These are phyloP conservation scores for Dione juno DNA, from an alignment of 2,888 invertebrate species.

Conservation along the genomic window DNA sequence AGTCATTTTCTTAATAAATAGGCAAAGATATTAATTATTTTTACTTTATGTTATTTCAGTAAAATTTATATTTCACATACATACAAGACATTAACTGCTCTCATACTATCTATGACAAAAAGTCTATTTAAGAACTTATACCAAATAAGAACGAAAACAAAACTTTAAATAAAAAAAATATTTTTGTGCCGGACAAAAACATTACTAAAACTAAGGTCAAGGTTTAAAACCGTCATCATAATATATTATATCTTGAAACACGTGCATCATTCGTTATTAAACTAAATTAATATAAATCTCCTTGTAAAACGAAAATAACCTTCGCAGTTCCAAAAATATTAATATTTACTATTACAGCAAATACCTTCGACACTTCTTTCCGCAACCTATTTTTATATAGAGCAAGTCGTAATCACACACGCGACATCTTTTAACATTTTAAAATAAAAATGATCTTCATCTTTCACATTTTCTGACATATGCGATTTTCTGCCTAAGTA, in stretches of 20 bases:
- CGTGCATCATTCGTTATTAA: background rate
- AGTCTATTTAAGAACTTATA: too few species aligned
- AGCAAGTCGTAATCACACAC: background rate
- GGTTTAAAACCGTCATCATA: background rate
- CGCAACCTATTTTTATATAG: background rate
- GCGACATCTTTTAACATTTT: conserved; percentile 1
- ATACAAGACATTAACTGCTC: too few species aligned
- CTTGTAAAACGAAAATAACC: conserved; percentile 7
- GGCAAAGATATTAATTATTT: too few species aligned
- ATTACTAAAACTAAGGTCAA: background rate
- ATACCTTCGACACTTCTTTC: conserved; percentile 15
- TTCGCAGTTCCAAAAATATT: conserved; percentile 5
- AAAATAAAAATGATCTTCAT: background rate
- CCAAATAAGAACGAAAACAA: background rate
- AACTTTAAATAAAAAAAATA: background rate
- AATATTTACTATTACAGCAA: conserved; percentile 16
- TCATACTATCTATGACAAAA: too few species aligned
- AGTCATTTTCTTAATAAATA: too few species aligned
- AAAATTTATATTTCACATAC: too few species aligned
- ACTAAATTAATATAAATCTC: background rate
- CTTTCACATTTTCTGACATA: background rate
- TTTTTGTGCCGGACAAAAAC: background rate
- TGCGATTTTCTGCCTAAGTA: background rate
- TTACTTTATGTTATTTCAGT: too few species aligned
- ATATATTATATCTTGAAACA: background rate